Evolutionary conservation across 2,888 invertebrate genomes (phyloP), one percentile per base, ranked within the genome.

Genomic region (Digitonthophagus gazella): DNA sequence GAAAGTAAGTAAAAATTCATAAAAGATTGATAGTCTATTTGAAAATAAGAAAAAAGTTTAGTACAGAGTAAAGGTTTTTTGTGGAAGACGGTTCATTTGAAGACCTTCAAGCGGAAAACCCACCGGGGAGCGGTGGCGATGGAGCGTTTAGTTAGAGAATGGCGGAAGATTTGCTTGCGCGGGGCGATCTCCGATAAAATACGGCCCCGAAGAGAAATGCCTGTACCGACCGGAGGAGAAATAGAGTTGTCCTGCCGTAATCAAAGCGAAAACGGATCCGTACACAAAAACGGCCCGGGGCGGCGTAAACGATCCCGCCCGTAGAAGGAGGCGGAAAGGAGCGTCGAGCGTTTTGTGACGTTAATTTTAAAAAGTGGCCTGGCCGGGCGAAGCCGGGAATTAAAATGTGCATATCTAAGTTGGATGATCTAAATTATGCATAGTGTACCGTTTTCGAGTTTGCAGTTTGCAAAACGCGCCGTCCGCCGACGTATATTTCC

Each of bases 371-470:
- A 44, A 44, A 44, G 28, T 44, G 28, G 28, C 28, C 28, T 44
- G 28, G 28, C 28, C 28, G 28, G 28, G 28, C 28, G 28, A 44
- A 44, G 28, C 28, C 61, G 61, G 14, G 61, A 61, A 61, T 61
- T 61, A 61, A 61, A 61, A 61, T 16, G 15, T 16, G 18, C 15
- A 44, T 16, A 61, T 61, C 61, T 61, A 61, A 61, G 18, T 61
- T 61, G 18, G 16, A 15, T n/a, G 61, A 61, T 61, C 61, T 61
- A 16, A 61, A 61, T 61, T 61, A 16, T 61, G 61, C 61, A 61
- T 61, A 19, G 16, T 61, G 18, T 61, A 19, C 61, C 61, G 19
- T 61, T 61, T 61, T 61, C 61, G 19, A 61, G 61, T 61, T 61
- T 11, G 18, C 61, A 61, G 61, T 16, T 61, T 15, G 16, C 61